Percentiles rank a stretch among this genome's conserved stretches.
Evolutionary conservation across 2,797 vertebrate species (phyloP).

Genomic region (Euphonia xanthogaster): DNA sequence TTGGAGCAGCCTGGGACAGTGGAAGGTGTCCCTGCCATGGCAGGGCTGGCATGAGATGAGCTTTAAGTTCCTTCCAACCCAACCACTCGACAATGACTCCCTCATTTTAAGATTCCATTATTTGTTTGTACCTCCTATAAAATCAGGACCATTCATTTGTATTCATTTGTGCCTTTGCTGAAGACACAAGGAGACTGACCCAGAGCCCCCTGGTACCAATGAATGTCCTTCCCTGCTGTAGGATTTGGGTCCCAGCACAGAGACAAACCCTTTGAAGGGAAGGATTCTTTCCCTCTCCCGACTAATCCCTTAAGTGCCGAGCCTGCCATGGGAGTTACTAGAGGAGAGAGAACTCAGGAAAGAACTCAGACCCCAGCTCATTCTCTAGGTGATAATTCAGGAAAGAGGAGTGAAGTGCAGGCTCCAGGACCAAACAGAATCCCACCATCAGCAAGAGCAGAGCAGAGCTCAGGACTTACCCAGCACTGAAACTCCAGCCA

Average conservation of each 20-base stretch:
- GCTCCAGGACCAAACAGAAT: not conserved
- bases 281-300: not conserved
- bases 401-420: not conserved
- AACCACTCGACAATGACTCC: not conserved
- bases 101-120: not conserved
- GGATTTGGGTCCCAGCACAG: not conserved
- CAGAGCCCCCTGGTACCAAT: not conserved
- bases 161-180: not conserved
- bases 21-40: not conserved
- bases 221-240: not conserved
- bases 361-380: not conserved
- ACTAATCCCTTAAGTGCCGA: not conserved
- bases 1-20: not conserved
- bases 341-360: not conserved
- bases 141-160: not conserved
- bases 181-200: not conserved
- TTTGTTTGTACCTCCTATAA: not conserved
- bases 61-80: not conserved
- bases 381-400: not conserved
- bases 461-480: conserved; percentile 45
- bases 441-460: fast-evolving
- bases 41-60: not conserved
- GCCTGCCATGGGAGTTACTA: not conserved
- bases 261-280: not conserved
- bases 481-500: not conserved